Conservation (phyloP, 64 coral and sea anemone genomes). For the Platygyra sinensis region DNA sequence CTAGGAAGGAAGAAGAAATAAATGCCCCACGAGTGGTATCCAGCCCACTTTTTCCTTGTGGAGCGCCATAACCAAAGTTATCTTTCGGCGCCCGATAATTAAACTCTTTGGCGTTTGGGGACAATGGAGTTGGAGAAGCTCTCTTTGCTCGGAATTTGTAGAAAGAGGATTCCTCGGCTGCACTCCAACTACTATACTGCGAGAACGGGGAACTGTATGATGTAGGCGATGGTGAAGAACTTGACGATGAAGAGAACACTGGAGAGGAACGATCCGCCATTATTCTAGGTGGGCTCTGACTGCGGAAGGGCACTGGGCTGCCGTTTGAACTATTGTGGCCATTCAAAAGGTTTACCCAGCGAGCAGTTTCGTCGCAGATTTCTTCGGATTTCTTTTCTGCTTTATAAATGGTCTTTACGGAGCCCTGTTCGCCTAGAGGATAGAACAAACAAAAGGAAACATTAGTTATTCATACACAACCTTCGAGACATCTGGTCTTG, state of each 20-base stretch:
- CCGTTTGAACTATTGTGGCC: slow-evolving; percentile 76
- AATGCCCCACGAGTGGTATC: slow-evolving; percentile 23
- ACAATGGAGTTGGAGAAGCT: slow-evolving; percentile 68
- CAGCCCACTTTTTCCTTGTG: slow-evolving; percentile 30
- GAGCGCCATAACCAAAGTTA: not conserved
- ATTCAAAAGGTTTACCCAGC: slow-evolving; percentile 92
- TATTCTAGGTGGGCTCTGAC: slow-evolving; percentile 27
- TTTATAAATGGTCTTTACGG: slow-evolving; percentile 86
- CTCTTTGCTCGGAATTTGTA: slow-evolving; percentile 52
- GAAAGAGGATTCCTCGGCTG: slow-evolving; percentile 68
- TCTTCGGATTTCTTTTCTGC: slow-evolving; percentile 80
- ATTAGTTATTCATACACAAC: slow-evolving; percentile 72
- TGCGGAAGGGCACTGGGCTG: slow-evolving; percentile 40
- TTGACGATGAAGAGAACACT: slow-evolving; percentile 61
- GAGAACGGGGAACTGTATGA: slow-evolving; percentile 56
- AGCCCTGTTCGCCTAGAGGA: slow-evolving; percentile 84
- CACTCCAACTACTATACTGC: slow-evolving; percentile 87
- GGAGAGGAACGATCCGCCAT: slow-evolving; percentile 71
- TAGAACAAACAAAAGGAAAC: slow-evolving; percentile 53
- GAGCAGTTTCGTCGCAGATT: slow-evolving; percentile 86
- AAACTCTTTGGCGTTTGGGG: slow-evolving; percentile 94
- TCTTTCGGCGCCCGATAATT: slow-evolving; percentile 31
- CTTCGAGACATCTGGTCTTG: slow-evolving; percentile 16
- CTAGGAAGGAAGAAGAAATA: slow-evolving; percentile 36
- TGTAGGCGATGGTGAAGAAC: slow-evolving; percentile 60